Evolutionary conservation across 2,113 vertebrate genomes (phyloP), one percentile per base, ranked within the genome.

Genomic region (Indri indri): DNA sequence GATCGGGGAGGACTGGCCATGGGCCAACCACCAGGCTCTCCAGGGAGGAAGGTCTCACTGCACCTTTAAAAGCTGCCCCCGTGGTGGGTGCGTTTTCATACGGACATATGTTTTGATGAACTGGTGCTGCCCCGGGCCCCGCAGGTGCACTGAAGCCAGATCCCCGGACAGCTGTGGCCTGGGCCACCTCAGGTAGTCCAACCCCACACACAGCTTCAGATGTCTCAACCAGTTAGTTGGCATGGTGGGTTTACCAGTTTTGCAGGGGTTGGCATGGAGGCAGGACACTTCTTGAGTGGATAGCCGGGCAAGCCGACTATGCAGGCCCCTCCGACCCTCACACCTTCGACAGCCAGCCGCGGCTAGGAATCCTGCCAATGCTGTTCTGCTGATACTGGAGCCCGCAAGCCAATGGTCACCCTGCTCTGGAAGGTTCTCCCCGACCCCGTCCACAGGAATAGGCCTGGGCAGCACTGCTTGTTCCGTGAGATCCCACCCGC

Each of bases 121-220:
- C 22, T 12, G 9, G 6, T 20, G 12, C 27, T 23, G 8, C 25
- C 20, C n/a, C 3, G n/a, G 73, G 40, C 47, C 13, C 1, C 16
- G 52, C 27, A 2, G 5, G n/a, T 2, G 4, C 27, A 2, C 12
- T 3, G 30, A 54, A 25, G 32, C 34, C 47, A 34, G 17, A 34
- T 14, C 8, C 17, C 6, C 11, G 5, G 23, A 5, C 8, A 13
- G 79, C 61, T 30, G 0, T 1, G 1, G 32, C 34, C n/a, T 2
- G 22, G 52, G 18, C 22, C 6, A 1, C 34, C 2, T 1, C 2
- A 0, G 40, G 25, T 6, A 5, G 0, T 0, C 14, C 8, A 20
- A 4, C 37, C 5, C n/a, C 42, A 11, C 6, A 20, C 18, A 0
- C n/a, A 37, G 42, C 83, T 30, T 52, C 2, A 0, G 14, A 13